These are phyloP conservation scores for Hycleus cichorii DNA, from an alignment of 1,140 invertebrate genomes.

Conservation along the genomic window DNA sequence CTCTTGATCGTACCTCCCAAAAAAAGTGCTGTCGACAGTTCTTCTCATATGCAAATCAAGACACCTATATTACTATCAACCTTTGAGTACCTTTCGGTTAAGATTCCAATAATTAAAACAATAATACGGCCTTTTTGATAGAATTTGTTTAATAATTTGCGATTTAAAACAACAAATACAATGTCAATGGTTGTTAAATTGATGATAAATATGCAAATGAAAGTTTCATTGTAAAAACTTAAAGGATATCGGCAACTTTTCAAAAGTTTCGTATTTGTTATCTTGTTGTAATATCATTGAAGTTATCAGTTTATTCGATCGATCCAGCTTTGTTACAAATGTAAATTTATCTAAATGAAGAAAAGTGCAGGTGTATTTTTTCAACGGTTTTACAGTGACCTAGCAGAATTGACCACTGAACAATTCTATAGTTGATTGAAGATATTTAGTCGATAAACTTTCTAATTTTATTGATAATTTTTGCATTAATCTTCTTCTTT, in stretches of 20 bases:
- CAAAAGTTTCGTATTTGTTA: background rate
- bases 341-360: constrained; percentile 19
- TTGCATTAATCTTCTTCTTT: too few relatives aligned
- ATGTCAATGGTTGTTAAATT: too few relatives aligned
- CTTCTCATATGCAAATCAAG: constrained; percentile 20
- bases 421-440: too few relatives aligned
- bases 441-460: too few relatives aligned
- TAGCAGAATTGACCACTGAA: constrained; percentile 6
- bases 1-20: background rate
- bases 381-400: constrained; percentile 16
- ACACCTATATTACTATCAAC: too few relatives aligned
- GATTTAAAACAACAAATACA: too few relatives aligned
- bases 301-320: constrained; percentile 4
- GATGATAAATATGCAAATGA: too few relatives aligned
- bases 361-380: constrained; percentile 13
- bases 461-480: too few relatives aligned
- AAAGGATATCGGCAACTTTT: background rate
- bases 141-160: too few relatives aligned
- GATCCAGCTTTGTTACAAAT: constrained; percentile 12
- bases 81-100: too few relatives aligned
- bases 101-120: too few relatives aligned
- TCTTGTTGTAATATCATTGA: background rate
- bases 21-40: constrained; percentile 13
- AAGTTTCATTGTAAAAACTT: background rate
- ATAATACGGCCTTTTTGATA: too few relatives aligned